phyloP scores from a whole-genome alignment of 2,797 vertebrate genomes.

The Philypnodon macrostomus region DNA sequence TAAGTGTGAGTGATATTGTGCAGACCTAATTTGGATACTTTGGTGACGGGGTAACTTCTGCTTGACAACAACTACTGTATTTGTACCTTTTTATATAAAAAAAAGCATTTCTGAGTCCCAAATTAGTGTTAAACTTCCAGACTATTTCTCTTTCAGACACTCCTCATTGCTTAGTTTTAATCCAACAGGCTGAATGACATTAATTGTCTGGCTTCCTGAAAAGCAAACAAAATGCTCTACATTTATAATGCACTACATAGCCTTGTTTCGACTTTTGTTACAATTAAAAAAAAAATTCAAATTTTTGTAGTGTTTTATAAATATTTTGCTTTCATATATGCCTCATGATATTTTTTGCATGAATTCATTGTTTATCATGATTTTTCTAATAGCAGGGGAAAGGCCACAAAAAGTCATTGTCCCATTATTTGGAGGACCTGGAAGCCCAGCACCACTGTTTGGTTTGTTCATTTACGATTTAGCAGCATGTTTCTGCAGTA shows the following conservation, averaged over 20 bases:
- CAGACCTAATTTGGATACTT: no score
- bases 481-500: no score
- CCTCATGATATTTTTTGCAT: neutral
- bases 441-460: fast-evolving
- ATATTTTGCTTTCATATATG: neutral
- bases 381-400: slow-evolving; percentile 8
- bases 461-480: neutral
- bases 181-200: neutral
- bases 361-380: neutral
- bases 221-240: no score
- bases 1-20: no score
- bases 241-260: no score
- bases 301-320: neutral
- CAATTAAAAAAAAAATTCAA: no score
- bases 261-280: no score
- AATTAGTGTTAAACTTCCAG: no score
- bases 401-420: neutral
- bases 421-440: neutral
- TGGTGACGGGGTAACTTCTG: no score
- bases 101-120: no score
- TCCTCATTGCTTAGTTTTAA: neutral
- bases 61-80: no score
- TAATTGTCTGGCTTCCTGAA: slow-evolving; percentile 2
- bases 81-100: no score
- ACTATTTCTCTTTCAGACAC: neutral